Evolutionary conservation across 2,888 invertebrate species (phyloP).

Genomic region (Herminia tarsipennalis): DNA sequence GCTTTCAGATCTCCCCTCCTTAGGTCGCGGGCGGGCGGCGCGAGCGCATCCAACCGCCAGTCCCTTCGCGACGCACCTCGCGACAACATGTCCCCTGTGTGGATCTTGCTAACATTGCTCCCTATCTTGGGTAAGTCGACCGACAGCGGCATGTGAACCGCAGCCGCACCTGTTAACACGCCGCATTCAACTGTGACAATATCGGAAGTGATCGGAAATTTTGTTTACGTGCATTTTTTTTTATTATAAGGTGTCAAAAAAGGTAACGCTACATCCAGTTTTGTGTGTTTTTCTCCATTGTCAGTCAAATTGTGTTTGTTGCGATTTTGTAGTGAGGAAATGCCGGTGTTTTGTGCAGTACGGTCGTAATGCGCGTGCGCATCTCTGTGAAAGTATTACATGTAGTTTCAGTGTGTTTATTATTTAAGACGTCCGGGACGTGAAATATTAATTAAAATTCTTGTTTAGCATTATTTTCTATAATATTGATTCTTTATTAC

Average conservation of each 20-base stretch:
- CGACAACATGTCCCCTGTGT: conserved; percentile 81
- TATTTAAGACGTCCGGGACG: conserved; percentile 66
- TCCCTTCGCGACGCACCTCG: conserved; percentile 76
- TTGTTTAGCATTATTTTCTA: no score
- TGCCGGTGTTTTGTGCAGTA: conserved; percentile 50
- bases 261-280: conserved; percentile 19
- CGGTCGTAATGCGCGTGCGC: conserved; percentile 46
- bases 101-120: conserved; percentile 80
- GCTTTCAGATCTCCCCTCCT: conserved; percentile 67
- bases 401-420: conserved; percentile 35
- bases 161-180: conserved; percentile 37
- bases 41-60: conserved; percentile 58
- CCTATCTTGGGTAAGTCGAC: conserved; percentile 80
- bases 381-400: conserved; percentile 51
- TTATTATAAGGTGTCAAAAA: conserved; percentile 18
- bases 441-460: no score
- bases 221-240: conserved; percentile 33
- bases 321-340: conserved; percentile 48
- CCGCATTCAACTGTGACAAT: conserved; percentile 43
- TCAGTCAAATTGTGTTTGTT: conserved; percentile 26
- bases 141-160: conserved; percentile 35
- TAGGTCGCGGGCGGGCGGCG: conserved; percentile 59
- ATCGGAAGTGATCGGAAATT: conserved; percentile 52
- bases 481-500: no score
- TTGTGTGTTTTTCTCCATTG: conserved; percentile 24